These are phyloP conservation scores for Poicephalus gulielmi DNA, from an alignment of 2,113 vertebrate species.

Conservation along the genomic window DNA sequence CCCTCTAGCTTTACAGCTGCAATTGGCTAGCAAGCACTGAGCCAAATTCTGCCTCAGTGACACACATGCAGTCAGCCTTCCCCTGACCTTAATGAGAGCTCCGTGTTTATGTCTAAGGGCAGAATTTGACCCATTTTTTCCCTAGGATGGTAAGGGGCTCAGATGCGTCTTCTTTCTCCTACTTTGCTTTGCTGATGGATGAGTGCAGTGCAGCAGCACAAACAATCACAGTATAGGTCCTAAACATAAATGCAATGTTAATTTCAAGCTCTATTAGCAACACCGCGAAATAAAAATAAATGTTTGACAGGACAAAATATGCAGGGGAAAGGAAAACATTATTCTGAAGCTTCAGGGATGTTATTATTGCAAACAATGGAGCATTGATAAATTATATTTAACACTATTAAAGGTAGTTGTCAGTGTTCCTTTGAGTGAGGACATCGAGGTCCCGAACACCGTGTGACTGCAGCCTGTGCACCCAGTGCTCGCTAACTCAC, in stretches of 20 bases:
- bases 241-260: slow-evolving; percentile 46
- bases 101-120: neutral
- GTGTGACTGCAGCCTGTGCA: slow-evolving; percentile 25
- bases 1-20: neutral
- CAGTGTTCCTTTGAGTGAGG: slow-evolving; percentile 64
- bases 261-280: slow-evolving; percentile 73
- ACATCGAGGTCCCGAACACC: slow-evolving; percentile 37
- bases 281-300: neutral
- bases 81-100: neutral
- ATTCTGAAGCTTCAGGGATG: slow-evolving; percentile 60
- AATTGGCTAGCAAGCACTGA: neutral
- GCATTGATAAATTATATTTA: slow-evolving; percentile 67
- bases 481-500: neutral
- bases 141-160: slow-evolving; percentile 2
- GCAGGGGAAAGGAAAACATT: slow-evolving; percentile 66
- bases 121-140: slow-evolving; percentile 8
- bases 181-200: slow-evolving; percentile 41
- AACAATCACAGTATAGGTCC: neutral
- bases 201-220: neutral
- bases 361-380: slow-evolving; percentile 62
- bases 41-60: neutral
- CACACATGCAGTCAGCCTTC: neutral
- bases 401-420: slow-evolving; percentile 57
- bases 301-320: slow-evolving; percentile 45
- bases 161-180: slow-evolving; percentile 13